These are phyloP conservation scores for Poeciliopsis occidentalis DNA, from an alignment of 2,113 vertebrate species.

Conservation along the genomic window DNA sequence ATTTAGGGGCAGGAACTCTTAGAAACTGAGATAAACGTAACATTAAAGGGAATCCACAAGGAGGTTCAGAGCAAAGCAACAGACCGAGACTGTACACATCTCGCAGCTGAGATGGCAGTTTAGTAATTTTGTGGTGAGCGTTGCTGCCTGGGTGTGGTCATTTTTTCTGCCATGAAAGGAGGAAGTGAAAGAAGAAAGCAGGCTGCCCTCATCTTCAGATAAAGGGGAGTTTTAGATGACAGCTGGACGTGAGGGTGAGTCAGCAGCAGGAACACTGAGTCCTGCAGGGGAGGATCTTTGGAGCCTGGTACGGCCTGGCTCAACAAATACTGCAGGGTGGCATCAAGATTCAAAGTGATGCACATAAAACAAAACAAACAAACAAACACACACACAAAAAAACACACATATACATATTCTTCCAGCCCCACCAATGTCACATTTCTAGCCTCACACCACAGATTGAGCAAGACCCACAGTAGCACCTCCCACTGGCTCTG, in stretches of 20 bases:
- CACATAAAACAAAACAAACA: no score
- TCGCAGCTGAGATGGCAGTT: conserved; percentile 42
- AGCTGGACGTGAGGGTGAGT: conserved; percentile 51
- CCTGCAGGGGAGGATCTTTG: conserved; percentile 12
- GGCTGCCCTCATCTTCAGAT: conserved; percentile 61
- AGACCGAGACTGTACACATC: not conserved
- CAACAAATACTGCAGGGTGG: not conserved
- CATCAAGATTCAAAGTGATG: not conserved
- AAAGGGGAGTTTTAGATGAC: conserved; percentile 54
- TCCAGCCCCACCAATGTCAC: no score
- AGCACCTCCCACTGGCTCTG: not conserved
- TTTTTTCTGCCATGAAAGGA: conserved; percentile 49
- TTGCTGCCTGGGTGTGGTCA: conserved; percentile 69
- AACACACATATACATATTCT: no score
- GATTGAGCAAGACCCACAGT: no score
- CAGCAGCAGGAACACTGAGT: conserved; percentile 30
- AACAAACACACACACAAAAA: no score
- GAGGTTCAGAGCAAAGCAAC: not conserved
- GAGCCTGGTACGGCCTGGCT: conserved; percentile 20
- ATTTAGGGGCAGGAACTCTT: not conserved
- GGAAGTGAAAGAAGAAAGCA: conserved; percentile 54
- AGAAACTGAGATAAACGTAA: not conserved
- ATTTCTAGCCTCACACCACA: no score
- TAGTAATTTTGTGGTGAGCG: conserved; percentile 65
- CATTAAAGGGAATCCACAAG: not conserved